Percentiles rank a stretch among this genome's conserved stretches.
These are phyloP conservation scores for Lysiphlebus fabarum DNA, from an alignment of 1,140 invertebrate genomes.

Conservation along the genomic window DNA sequence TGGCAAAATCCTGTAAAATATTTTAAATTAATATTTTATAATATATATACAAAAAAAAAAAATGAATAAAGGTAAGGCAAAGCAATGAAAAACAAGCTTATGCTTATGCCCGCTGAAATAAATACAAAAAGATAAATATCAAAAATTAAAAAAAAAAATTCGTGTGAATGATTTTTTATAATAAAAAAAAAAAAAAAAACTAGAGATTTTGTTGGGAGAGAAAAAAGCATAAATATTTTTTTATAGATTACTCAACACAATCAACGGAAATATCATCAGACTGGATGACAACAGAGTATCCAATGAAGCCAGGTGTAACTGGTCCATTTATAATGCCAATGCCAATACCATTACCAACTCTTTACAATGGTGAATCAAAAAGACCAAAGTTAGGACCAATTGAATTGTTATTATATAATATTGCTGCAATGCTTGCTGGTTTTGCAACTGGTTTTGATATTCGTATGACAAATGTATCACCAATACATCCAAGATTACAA, in stretches of 20 bases:
- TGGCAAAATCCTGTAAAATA: no score
- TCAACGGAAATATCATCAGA: conserved; percentile 33
- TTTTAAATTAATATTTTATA: no score
- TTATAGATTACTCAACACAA: conserved; percentile 50
- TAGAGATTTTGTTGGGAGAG: not conserved
- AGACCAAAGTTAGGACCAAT: conserved; percentile 73
- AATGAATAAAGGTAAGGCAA: no score
- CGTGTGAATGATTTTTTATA: not conserved
- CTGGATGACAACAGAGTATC: conserved; percentile 58
- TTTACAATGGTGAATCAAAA: conserved; percentile 69
- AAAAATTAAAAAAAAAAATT: not conserved
- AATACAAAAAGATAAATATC: not conserved
- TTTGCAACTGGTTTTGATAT: conserved; percentile 90
- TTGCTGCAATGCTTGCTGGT: conserved; percentile 83
- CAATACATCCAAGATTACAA: conserved; percentile 75
- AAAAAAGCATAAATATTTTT: conserved; percentile 25
- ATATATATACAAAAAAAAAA: no score
- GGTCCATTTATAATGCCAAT: conserved; percentile 53
- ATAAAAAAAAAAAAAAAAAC: conserved; percentile 11
- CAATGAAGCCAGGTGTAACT: conserved; percentile 50
- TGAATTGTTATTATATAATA: conserved; percentile 83
- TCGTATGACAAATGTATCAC: conserved; percentile 78
- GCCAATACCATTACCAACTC: conserved; percentile 71
- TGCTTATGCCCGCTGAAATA: not conserved
- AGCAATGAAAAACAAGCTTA: not conserved